A percentile compares a stretch with the other conserved stretches of the same genome.
Conservation (phyloP, 92 coral and sea anemone species). For the Metridium senile region DNA sequence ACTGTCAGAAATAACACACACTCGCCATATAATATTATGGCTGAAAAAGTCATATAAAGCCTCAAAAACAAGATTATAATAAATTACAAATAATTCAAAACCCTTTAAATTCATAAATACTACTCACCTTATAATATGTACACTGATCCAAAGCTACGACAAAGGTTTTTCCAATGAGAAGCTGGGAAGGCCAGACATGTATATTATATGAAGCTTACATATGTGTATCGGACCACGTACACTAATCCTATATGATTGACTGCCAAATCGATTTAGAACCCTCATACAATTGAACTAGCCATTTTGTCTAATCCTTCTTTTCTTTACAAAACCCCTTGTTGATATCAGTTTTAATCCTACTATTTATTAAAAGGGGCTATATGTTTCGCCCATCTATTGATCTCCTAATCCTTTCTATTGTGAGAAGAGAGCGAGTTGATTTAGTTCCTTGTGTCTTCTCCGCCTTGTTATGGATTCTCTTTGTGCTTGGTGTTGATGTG, state of each 20-base stretch:
- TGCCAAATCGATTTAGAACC: neutral
- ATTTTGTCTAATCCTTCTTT: neutral
- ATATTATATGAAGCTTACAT: neutral
- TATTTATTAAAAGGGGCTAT: neutral
- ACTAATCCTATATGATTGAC: conserved; percentile 1
- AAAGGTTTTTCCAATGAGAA: no score
- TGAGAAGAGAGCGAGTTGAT: neutral
- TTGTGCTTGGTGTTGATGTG: neutral
- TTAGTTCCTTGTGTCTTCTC: neutral
- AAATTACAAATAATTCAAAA: no score
- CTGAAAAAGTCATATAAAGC: no score
- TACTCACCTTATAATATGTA: no score
- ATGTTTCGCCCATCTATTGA: neutral
- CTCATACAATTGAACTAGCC: conserved; percentile 2
- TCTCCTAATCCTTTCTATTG: neutral
- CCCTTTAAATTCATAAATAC: no score
- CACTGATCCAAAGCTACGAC: no score
- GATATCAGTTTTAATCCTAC: neutral
- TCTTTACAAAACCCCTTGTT: neutral
- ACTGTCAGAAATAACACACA: no score
- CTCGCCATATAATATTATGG: no score
- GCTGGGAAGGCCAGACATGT: neutral
- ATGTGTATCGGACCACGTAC: neutral
- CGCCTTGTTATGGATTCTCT: neutral
- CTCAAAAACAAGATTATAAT: no score